Evolutionary conservation across 2,113 vertebrate species (phyloP).

Genomic region (Sebastes schlegelii): DNA sequence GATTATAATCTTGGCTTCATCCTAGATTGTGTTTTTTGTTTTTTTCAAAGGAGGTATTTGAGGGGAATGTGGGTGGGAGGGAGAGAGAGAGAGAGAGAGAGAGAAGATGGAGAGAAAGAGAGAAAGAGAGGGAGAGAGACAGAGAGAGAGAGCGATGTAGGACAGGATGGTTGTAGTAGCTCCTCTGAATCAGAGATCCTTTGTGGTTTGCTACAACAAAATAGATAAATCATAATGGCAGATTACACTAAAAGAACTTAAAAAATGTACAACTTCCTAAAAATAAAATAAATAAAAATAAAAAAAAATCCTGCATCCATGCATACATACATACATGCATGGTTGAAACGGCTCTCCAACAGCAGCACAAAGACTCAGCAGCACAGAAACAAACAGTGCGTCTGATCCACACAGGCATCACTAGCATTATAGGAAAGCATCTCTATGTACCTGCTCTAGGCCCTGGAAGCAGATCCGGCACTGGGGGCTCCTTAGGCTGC

Average conservation of each 20-base stretch:
- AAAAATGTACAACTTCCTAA: neutral
- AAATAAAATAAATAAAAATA: neutral
- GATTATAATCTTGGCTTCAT: constrained; percentile 11
- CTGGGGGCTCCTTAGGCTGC: constrained; percentile 91
- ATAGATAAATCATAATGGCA: constrained; percentile 44
- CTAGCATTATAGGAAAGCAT: constrained; percentile 4
- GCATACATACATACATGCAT: neutral
- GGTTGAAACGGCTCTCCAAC: neutral
- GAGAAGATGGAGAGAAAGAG: neutral
- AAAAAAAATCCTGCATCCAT: neutral
- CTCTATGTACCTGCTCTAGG: constrained; percentile 88
- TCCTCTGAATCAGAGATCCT: constrained; percentile 45
- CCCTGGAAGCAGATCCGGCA: constrained; percentile 96
- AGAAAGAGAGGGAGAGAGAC: neutral
- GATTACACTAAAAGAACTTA: constrained; percentile 13
- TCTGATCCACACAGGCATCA: constrained; percentile 16
- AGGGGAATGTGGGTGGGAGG: constrained; percentile 32
- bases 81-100: neutral
- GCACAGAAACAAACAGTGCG: constrained; percentile 27
- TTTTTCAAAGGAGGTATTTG: constrained; percentile 20
- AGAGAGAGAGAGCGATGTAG: constrained; percentile 11
- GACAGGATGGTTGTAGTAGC: constrained; percentile 49
- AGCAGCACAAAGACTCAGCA: constrained; percentile 30
- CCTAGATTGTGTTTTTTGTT: constrained; percentile 7
- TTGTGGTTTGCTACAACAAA: constrained; percentile 38